These are phyloP conservation scores for Petrophora chlorosata DNA, from an alignment of 2,888 invertebrate species.

Conservation along the genomic window DNA sequence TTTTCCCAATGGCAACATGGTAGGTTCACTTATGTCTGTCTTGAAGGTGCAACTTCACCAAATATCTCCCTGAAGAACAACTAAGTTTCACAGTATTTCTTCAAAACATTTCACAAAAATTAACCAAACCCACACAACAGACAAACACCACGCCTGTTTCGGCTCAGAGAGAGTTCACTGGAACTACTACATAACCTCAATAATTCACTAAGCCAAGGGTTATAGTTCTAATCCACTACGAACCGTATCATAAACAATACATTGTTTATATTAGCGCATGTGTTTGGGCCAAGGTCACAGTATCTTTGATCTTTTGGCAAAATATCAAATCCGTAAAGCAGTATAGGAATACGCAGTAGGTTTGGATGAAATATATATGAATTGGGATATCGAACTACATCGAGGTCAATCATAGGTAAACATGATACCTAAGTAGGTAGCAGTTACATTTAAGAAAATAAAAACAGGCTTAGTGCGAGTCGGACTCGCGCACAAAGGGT, in stretches of 20 bases:
- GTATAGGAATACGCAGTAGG: conserved; percentile 6
- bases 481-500: too few relatives aligned
- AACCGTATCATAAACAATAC: conserved; percentile 16
- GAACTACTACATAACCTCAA: conserved; percentile 2
- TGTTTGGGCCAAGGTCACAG: conserved; percentile 37
- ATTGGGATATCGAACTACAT: neutral
- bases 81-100: too few relatives aligned
- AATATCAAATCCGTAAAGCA: conserved; percentile 40
- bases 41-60: too few relatives aligned
- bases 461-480: too few relatives aligned
- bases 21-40: too few relatives aligned
- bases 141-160: neutral
- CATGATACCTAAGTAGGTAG: neutral
- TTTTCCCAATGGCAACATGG: too few relatives aligned
- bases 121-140: neutral
- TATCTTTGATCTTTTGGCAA: conserved; percentile 55
- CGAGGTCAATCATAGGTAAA: neutral
- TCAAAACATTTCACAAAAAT: neutral
- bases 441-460: too few relatives aligned
- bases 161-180: neutral
- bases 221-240: conserved; percentile 3
- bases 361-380: neutral
- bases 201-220: conserved; percentile 11
- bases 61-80: too few relatives aligned
- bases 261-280: conserved; percentile 24